Conservation (phyloP, 2,113 vertebrate genomes). For the Grantiella picta region DNA sequence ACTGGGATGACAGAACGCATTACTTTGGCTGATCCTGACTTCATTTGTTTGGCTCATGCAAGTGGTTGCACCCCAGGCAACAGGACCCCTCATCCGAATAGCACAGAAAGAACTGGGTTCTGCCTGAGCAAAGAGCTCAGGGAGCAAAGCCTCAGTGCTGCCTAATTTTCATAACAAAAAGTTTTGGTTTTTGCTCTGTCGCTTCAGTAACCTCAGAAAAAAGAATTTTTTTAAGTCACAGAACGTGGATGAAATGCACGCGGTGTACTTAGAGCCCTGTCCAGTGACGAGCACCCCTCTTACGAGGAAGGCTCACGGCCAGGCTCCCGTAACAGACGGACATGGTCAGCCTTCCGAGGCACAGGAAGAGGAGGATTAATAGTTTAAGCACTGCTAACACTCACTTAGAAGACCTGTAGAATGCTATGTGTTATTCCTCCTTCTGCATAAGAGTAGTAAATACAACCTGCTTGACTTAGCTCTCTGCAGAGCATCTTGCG, state of each 20-base stretch:
- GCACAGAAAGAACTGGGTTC: not conserved
- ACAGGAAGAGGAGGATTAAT: not conserved
- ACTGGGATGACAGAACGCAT: not conserved
- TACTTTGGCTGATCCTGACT: not conserved
- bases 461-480: not conserved
- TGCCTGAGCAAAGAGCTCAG: not conserved
- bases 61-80: not conserved
- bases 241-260: not conserved
- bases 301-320: not conserved
- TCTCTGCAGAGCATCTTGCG: not conserved
- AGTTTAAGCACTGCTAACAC: not conserved
- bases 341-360: not conserved
- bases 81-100: fast-evolving
- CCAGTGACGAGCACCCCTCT: no score
- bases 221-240: not conserved
- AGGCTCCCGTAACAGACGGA: not conserved
- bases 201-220: no score
- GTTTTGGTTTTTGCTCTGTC: no score
- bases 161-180: not conserved
- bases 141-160: not conserved
- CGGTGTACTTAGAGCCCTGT: not conserved
- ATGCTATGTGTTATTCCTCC: not conserved
- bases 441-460: not conserved
- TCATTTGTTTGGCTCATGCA: not conserved
- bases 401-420: not conserved